Percentiles rank a stretch among this genome's conserved stretches.
phyloP scores from a whole-genome alignment of 2,888 invertebrate genomes.

The Cerastis rubricosa region DNA sequence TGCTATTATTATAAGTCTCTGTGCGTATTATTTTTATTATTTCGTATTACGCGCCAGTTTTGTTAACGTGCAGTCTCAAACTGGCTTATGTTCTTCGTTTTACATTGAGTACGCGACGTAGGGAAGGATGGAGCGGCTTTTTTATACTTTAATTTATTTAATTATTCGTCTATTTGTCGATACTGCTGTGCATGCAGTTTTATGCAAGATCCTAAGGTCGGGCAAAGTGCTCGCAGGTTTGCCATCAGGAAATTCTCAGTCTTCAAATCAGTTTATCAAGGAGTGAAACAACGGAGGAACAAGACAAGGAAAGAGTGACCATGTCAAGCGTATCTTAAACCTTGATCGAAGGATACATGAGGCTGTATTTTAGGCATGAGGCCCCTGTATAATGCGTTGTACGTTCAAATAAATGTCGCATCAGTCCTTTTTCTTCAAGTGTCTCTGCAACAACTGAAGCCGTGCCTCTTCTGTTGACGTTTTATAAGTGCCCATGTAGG shows the following conservation, averaged over 20 bases:
- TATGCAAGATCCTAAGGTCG: background rate
- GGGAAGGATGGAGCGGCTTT: conserved; percentile 64
- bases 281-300: background rate
- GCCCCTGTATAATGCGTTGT: background rate
- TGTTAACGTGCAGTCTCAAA: conserved; percentile 80
- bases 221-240: background rate
- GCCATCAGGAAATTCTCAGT: background rate
- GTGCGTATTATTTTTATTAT: conserved; percentile 58
- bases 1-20: conserved; percentile 33
- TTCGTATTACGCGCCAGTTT: conserved; percentile 72
- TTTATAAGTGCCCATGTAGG: too few relatives aligned
- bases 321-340: too few relatives aligned
- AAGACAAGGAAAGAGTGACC: too few relatives aligned
- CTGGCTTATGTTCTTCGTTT: conserved; percentile 81
- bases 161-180: background rate
- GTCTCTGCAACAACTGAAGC: background rate
- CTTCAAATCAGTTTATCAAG: background rate
- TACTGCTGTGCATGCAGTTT: background rate
- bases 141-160: background rate
- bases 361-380: too few relatives aligned
- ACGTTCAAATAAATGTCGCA: background rate
- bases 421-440: background rate
- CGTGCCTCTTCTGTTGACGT: too few relatives aligned
- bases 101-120: conserved; percentile 69
- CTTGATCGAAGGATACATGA: too few relatives aligned